phyloP scores from a whole-genome alignment of 2,113 vertebrate genomes.

The Amazona guildingii region DNA sequence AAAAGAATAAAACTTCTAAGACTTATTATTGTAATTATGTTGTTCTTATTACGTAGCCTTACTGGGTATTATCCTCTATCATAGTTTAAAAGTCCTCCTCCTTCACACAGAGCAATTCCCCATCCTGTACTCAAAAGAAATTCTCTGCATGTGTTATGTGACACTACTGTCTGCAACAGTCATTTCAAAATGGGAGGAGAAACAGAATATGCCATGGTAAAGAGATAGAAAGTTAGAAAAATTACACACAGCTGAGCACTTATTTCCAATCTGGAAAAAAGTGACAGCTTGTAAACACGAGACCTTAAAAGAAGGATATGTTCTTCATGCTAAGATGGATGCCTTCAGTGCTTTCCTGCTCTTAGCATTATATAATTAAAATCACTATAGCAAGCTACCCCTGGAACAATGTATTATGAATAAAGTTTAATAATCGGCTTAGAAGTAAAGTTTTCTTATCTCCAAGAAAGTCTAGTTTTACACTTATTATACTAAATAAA shows the following conservation, averaged over 20 bases:
- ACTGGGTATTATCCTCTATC: neutral
- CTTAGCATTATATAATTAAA: neutral
- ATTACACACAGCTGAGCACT: neutral
- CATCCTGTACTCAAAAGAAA: neutral
- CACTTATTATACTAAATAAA: neutral
- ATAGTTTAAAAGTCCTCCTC: neutral
- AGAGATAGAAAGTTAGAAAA: neutral
- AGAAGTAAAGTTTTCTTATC: neutral
- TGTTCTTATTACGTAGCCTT: neutral
- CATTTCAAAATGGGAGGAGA: neutral
- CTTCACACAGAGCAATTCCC: neutral
- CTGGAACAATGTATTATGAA: neutral
- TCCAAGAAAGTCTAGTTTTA: neutral
- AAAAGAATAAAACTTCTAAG: neutral
- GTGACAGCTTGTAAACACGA: accelerated
- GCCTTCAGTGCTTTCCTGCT: neutral
- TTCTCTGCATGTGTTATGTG: neutral
- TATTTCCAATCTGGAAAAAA: neutral
- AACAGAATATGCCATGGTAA: neutral
- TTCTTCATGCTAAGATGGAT: neutral
- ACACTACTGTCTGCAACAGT: neutral
- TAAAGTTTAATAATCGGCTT: neutral
- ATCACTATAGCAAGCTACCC: neutral
- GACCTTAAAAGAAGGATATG: neutral
- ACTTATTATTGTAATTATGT: neutral